Conservation (phyloP, 2,113 vertebrate species). For the Cyphomyrus discorhynchus region DNA sequence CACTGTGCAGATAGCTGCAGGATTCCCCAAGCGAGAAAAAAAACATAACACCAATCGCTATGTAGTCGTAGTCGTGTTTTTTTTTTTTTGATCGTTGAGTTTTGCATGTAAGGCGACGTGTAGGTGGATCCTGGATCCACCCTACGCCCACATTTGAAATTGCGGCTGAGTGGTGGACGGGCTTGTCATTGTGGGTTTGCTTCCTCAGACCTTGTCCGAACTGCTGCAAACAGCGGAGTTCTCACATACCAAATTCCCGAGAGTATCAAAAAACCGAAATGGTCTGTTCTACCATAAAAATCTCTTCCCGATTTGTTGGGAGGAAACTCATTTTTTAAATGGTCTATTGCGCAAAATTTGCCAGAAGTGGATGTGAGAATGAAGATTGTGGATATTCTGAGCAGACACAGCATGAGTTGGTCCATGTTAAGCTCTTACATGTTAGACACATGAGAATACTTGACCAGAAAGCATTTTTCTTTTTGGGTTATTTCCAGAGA, state of each 20-base stretch:
- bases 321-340: background rate
- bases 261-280: background rate
- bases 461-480: conserved; percentile 3
- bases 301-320: background rate
- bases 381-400: background rate
- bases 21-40: background rate
- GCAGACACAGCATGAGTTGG: background rate
- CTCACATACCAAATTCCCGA: background rate
- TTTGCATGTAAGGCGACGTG: background rate
- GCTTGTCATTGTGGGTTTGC: background rate
- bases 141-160: background rate
- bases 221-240: background rate
- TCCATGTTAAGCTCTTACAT: background rate
- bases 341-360: background rate
- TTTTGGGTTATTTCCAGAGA: conserved; percentile 6
- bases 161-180: background rate
- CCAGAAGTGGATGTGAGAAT: background rate
- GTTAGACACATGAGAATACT: background rate
- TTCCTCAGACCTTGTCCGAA: background rate
- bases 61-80: background rate
- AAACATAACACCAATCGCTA: background rate
- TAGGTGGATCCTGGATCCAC: conserved; percentile 3
- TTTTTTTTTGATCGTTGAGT: background rate
- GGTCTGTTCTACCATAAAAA: background rate
- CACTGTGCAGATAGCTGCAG: background rate